Evolutionary conservation across 2,888 invertebrate species (phyloP), one percentile per base, ranked within the genome.

Genomic region (Panzeria rudis): DNA sequence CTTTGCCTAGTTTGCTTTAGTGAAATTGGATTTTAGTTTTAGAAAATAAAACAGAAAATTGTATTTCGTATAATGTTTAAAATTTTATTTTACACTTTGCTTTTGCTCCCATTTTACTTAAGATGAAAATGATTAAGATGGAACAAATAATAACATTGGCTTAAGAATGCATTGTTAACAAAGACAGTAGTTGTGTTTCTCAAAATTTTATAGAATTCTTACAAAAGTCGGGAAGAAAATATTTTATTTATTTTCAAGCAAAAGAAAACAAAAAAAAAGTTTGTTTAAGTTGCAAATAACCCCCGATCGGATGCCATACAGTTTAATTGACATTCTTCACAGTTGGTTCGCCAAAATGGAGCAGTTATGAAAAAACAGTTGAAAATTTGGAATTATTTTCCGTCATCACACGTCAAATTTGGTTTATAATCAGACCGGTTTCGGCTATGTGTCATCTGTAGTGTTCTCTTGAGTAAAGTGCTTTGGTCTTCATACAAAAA

Each of bases 31-130:
- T 83, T 77, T 77, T 72, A 71, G 47, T 76, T 76, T 82, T 64
- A 77, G 56, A 64, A 72, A 56, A 64, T 72, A 77, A 77, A 77
- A 76, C 7, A 71, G 73, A 82, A 80, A 85, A 85, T 78, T 69
- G 64, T 82, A 79, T 82, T 85, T 82, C 50, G 75, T 56, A 59
- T 38, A 82, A 71, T 71, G 71, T 82, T 85, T 82, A 82, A 85
- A 85, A 75, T 82, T 85, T 75, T 79, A 82, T 82, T 85, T 69
- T 68, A 54, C 54, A 72, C 61, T 54, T 64, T 71, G 17, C 41
- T 61, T 68, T 50, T 29, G 20, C 17, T 71, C 32, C 38, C 15
- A 32, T 69, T 73, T 75, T 29, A 11, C 23, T 61, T 47, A 38
- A 72, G 20, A 75, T 47, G 66, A 35, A 76, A 77, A 64, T 62